Evolutionary conservation across 30 jellyfish, hydroid and myxozoan genomes (phyloP).

Genomic region (Cassiopea xamachana): DNA sequence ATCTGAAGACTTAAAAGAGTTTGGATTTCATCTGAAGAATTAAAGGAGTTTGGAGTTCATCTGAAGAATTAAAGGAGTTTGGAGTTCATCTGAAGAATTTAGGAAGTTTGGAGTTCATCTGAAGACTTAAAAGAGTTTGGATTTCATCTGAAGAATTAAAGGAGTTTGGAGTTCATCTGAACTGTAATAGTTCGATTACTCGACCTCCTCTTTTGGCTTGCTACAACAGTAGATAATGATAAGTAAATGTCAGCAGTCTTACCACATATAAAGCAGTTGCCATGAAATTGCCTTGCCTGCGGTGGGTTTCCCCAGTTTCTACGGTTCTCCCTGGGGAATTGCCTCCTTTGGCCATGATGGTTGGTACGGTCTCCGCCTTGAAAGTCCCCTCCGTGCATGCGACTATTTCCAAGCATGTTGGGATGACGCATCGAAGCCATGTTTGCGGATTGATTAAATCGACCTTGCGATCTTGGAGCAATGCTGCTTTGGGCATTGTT

Average conservation of each 20-base stretch:
- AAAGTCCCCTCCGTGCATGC: background rate
- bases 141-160: no score
- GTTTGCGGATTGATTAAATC: background rate
- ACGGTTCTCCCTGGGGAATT: background rate
- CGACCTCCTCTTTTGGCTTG: no score
- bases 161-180: no score
- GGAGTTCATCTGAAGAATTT: no score
- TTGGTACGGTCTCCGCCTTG: background rate
- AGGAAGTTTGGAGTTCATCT: no score
- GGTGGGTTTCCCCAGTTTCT: conserved; percentile 26
- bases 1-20: no score
- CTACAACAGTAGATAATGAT: no score
- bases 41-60: no score
- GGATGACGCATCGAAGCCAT: background rate
- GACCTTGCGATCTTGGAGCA: background rate
- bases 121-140: no score
- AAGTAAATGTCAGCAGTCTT: background rate
- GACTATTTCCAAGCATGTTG: background rate
- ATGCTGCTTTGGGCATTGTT: background rate
- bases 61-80: no score
- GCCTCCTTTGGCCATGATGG: conserved; percentile 19
- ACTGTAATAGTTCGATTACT: no score
- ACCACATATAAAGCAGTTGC: conserved; percentile 59
- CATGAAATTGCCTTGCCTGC: conserved; percentile 21
- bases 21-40: no score